phyloP scores from a whole-genome alignment of 2,113 vertebrate species.

The Cettia cetti region DNA sequence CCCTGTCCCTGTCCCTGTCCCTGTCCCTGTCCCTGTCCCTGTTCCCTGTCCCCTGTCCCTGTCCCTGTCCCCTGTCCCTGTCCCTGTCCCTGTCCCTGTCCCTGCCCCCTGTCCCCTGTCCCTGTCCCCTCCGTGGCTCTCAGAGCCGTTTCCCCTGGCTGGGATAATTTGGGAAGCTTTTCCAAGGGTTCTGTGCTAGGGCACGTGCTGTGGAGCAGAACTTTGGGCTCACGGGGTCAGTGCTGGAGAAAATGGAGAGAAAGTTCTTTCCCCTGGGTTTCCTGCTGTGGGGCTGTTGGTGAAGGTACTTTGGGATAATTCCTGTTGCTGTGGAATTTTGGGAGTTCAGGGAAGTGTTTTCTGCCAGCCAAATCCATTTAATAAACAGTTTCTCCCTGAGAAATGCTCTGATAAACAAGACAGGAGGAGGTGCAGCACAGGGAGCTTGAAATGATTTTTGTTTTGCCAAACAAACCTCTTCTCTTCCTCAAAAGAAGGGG shows the following conservation, averaged over 20 bases:
- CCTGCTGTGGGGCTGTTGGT: background rate
- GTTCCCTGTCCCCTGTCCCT: too few species aligned
- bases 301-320: background rate
- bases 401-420: background rate
- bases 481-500: background rate
- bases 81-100: too few species aligned
- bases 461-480: background rate
- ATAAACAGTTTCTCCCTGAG: background rate
- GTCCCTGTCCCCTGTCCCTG: too few species aligned
- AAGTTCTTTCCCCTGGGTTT: background rate
- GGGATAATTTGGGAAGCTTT: background rate
- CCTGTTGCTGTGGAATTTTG: background rate
- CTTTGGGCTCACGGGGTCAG: fast-evolving
- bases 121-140: fast-evolving
- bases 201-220: background rate
- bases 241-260: background rate
- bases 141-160: fast-evolving
- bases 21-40: too few species aligned
- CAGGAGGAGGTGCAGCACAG: background rate
- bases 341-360: background rate
- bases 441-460: background rate
- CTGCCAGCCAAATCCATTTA: background rate
- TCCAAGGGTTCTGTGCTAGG: background rate
- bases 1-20: too few species aligned
- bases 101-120: too few species aligned